Base-by-base conservation (phyloP, 2,113 vertebrate genomes). In the Gila orcuttii region DNA sequence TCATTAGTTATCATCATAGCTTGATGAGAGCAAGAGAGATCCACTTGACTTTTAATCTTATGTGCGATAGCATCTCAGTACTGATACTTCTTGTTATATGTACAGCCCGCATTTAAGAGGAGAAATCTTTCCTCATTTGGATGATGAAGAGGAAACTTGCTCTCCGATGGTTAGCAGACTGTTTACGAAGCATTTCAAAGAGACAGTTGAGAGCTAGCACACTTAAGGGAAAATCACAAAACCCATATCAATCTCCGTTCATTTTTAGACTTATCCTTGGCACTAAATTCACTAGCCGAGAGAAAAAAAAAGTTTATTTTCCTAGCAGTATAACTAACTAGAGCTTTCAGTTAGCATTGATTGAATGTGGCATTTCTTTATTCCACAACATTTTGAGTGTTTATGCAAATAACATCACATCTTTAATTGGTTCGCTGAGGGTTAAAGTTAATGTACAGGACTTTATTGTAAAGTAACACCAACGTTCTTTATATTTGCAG, bases 201-300 rank as follows among this genome's bases (percentile, higher is more conserved):
- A 90, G 84, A 91, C 88, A 78, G 89, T 90, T 82, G 21, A 62
- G 60, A 90, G 83, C 62, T 73, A 66, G 85, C 86, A 83, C 83
- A 89, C 80, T 86, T 83, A 60, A 86, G 59, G 82, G 74, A 88
- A 89, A 88, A 28, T 52, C 86, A 31, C 59, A 59, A 81, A 64
- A 68, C 76, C 82, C 79, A 50, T 85, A 93, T 90, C 71, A 86
- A 86, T 91, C 85, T 87, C 76, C 79, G 36, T 69, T 57, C 5
- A 3, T 57, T 83, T 66, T 59, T 60, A 60, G 42, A 59, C 39
- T 83, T 81, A 69, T 62, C 42, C 15, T 77, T 78, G 52, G 71
- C 71, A 12, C 28, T 83, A 66, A 81, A 76, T 66, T 33, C 28
- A 68, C 57, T 36, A 75, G 66, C 57, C 1, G 33, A 50, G 12